Conservation (phyloP, 2,113 vertebrate species). For the Clupea harengus region DNA sequence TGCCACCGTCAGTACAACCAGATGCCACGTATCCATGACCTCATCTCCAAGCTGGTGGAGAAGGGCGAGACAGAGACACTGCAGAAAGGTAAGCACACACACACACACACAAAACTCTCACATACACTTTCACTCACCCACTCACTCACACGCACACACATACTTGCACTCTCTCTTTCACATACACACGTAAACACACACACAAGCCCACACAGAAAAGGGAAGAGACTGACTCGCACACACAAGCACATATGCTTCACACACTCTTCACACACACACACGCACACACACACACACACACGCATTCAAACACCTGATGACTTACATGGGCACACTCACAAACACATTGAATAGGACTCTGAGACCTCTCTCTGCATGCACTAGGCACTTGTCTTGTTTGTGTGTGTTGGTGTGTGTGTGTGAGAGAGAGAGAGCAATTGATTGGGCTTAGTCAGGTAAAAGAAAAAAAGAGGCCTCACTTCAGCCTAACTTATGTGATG, state of each 20-base stretch:
- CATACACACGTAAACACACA: background rate
- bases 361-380: too few relatives aligned
- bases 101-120: background rate
- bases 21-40: conserved; percentile 79
- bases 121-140: background rate
- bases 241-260: background rate
- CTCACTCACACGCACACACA: background rate
- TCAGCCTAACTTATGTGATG: too few relatives aligned
- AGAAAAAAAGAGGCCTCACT: too few relatives aligned
- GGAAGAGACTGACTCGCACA: background rate
- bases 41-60: conserved; percentile 82
- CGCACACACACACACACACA: background rate
- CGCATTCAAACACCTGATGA: too few relatives aligned
- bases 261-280: background rate
- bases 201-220: background rate
- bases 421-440: too few relatives aligned
- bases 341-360: background rate
- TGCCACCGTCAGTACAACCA: conserved; percentile 77
- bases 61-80: conserved; percentile 84
- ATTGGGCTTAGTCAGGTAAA: too few relatives aligned
- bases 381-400: too few relatives aligned
- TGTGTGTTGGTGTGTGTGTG: too few relatives aligned
- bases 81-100: conserved; percentile 79
- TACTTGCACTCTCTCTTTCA: too few relatives aligned
- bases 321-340: background rate